Conservation (phyloP, 2,113 vertebrate species). For the Phylloscopus trochilus region DNA sequence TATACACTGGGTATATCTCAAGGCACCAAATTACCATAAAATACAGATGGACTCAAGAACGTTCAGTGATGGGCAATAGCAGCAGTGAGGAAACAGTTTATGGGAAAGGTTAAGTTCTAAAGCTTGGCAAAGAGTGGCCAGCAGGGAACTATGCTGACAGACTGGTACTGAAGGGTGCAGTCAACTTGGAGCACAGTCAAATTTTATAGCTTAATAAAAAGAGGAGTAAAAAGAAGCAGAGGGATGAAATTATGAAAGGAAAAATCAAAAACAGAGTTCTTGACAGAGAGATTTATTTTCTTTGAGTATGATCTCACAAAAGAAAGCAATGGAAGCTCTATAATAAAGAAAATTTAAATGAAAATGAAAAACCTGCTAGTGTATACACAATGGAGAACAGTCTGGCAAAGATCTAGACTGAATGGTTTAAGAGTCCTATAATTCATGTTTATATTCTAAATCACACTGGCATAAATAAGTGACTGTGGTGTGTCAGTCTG, state of each 20-base stretch:
- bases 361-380: background rate
- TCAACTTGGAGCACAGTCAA: background rate
- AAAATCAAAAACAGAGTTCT: background rate
- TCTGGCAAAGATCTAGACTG: background rate
- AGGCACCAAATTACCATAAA: background rate
- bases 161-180: background rate
- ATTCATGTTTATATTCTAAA: background rate
- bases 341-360: background rate
- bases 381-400: background rate
- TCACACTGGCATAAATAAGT: background rate
- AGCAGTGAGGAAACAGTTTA: background rate
- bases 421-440: background rate
- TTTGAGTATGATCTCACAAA: background rate
- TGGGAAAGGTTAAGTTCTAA: background rate
- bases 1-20: background rate
- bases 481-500: background rate
- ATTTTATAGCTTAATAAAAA: background rate
- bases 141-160: background rate
- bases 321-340: background rate
- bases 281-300: constrained; percentile 1
- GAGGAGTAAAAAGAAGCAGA: background rate
- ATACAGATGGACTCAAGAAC: background rate
- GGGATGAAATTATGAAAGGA: background rate
- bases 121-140: background rate
- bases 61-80: background rate